Evolutionary conservation across 2,888 invertebrate species (phyloP).

Genomic region (Xanthorhoe spadicearia): DNA sequence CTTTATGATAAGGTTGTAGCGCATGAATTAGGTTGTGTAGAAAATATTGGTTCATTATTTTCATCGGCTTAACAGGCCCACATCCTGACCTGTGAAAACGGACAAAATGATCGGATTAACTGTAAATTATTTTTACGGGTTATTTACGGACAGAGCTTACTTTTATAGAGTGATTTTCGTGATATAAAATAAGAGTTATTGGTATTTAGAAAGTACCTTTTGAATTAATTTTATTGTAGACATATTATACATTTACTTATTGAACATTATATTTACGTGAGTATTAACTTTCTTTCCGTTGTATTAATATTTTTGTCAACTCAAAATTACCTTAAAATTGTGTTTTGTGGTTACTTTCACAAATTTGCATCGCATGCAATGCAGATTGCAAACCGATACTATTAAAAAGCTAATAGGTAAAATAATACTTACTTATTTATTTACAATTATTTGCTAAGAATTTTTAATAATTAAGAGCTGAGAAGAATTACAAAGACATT

Average conservation of each 20-base stretch:
- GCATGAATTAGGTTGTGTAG: constrained; percentile 14
- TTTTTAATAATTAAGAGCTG: no score
- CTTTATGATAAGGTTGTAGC: background rate
- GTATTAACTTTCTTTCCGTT: no score
- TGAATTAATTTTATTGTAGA: background rate
- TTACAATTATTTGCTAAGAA: no score
- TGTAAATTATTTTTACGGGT: constrained; percentile 21
- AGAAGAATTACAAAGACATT: background rate
- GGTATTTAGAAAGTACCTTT: background rate
- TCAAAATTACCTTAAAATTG: no score
- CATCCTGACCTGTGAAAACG: constrained; percentile 24
- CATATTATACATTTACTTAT: no score
- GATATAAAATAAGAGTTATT: background rate
- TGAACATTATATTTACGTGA: no score
- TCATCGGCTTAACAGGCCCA: constrained; percentile 24
- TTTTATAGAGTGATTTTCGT: constrained; percentile 11
- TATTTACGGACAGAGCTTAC: constrained; percentile 10
- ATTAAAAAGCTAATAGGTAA: no score
- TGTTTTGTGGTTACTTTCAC: no score
- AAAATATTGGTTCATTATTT: constrained; percentile 31
- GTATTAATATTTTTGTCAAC: no score
- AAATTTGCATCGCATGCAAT: no score
- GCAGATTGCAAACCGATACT: no score
- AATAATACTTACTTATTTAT: no score
- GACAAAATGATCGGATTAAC: constrained; percentile 29